Percentiles rank a stretch among this genome's conserved stretches.
phyloP scores from a whole-genome alignment of 2,797 vertebrate genomes.

The Sardinella longiceps region DNA sequence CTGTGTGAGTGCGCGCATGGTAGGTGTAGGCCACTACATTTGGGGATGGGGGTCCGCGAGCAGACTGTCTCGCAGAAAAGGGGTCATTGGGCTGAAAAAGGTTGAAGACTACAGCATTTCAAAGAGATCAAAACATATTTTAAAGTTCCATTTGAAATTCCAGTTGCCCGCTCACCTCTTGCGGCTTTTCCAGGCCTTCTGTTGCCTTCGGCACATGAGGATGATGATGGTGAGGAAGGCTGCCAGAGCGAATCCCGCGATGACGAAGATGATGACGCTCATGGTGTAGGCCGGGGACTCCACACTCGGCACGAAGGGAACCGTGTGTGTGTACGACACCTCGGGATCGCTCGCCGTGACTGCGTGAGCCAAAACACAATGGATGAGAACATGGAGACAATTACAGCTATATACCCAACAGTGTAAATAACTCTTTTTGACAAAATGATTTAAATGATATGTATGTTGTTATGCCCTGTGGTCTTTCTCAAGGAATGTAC shows the following conservation, averaged over 20 bases:
- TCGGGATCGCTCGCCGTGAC: not conserved
- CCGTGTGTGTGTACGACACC: not conserved
- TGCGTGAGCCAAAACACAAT: not conserved
- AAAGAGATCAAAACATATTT: too few relatives aligned
- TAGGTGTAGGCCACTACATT: too few relatives aligned
- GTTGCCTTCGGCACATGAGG: slow-evolving; percentile 80
- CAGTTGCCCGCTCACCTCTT: slow-evolving; percentile 77
- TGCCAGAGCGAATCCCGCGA: slow-evolving; percentile 79
- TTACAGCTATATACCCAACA: not conserved
- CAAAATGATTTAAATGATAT: too few relatives aligned
- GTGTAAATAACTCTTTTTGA: too few relatives aligned
- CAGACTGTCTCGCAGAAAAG: too few relatives aligned
- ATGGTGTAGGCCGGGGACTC: slow-evolving; percentile 87
- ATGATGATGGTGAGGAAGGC: slow-evolving; percentile 76
- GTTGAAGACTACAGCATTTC: too few relatives aligned
- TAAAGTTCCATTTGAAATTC: too few relatives aligned
- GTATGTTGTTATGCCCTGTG: too few relatives aligned
- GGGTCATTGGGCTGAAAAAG: too few relatives aligned
- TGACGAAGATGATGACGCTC: slow-evolving; percentile 88
- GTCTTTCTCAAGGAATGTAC: not conserved
- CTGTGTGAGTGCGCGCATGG: too few relatives aligned
- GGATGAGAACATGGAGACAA: not conserved
- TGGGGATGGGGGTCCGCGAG: too few relatives aligned
- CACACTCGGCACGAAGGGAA: not conserved
- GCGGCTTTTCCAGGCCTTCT: slow-evolving; percentile 82